Percentiles rank a stretch among this genome's conserved stretches.
phyloP scores from a whole-genome alignment of 2,113 vertebrate genomes.

The Candoia aspera region DNA sequence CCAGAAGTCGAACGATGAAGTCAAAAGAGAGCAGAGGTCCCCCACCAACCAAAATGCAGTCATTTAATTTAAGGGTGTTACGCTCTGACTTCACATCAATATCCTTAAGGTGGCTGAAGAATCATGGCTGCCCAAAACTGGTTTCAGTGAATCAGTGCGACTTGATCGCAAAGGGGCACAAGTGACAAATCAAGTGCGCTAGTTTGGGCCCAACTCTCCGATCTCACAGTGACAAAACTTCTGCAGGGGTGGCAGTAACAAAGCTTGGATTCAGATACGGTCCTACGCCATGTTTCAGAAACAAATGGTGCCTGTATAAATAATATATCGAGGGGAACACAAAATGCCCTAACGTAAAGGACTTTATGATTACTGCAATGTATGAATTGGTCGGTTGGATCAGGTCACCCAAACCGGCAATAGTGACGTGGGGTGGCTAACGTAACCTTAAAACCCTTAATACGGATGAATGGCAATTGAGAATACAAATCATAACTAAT shows the following conservation, averaged over 20 bases:
- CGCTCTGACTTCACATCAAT: neutral
- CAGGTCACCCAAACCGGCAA: too few species aligned
- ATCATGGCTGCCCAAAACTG: neutral
- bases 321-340: neutral
- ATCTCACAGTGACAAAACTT: neutral
- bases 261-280: neutral
- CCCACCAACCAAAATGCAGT: slow-evolving; percentile 8
- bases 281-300: neutral
- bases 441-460: too few species aligned
- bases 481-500: too few species aligned
- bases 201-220: too few species aligned
- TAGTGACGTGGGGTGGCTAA: too few species aligned
- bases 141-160: neutral
- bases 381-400: too few species aligned
- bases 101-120: neutral
- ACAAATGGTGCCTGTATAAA: neutral
- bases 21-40: slow-evolving; percentile 8
- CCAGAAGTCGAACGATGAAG: slow-evolving; percentile 47
- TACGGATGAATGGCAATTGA: too few species aligned
- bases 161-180: neutral
- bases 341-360: neutral
- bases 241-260: neutral
- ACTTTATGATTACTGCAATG: too few species aligned
- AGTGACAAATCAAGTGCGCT: neutral
- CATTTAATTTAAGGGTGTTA: neutral